Evolutionary conservation across 2,113 vertebrate species (phyloP), one percentile per base, ranked within the genome.

Genomic region (Serinus canaria): DNA sequence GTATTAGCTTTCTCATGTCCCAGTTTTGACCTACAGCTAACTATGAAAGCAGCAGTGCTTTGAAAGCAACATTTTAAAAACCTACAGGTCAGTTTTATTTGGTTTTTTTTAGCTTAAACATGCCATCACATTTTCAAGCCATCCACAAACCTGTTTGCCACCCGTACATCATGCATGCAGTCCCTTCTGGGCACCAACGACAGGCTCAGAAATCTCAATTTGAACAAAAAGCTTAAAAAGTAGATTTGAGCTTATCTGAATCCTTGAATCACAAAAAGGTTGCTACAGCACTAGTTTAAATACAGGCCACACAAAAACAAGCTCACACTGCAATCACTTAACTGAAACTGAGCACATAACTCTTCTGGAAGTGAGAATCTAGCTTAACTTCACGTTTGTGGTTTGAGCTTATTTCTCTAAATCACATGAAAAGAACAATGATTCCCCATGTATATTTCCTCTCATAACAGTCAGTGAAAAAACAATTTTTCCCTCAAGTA

Each of bases 401-500:
- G 88, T 89, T 82, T 82, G n/a, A 82, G 91, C 23, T 91, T 49
- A 41, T 93, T 83, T 94, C 75, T 72, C 77, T 59, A 80, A 89
- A 87, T 78, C 52, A 15, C 22, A 84, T 7, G 35, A 83, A 79
- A 89, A 92, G 78, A 91, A 90, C n/a, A 91, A 69, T 46, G 19
- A 95, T 63, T 90, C 30, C 43, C 27, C 24, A 35, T 17, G 11
- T 67, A 58, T 83, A 64, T 66, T 85, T 85, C 74, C 31, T 81
- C 72, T 43, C 12, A 2, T 43, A 59, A 86, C 27, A 90, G 46
- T n/a, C 58, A 69, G 49, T 73, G 50, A 94, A 64, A 80, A 91
- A 85, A 69, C n/a, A n/a, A 31, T 88, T 81, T 81, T 81, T 68
- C 41, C 64, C 23, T 90, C 73, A 80, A 86, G 67, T 92, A 91